Evolutionary conservation across 2,888 invertebrate genomes (phyloP), one percentile per base, ranked within the genome.

Genomic region (Helicoverpa assulta): DNA sequence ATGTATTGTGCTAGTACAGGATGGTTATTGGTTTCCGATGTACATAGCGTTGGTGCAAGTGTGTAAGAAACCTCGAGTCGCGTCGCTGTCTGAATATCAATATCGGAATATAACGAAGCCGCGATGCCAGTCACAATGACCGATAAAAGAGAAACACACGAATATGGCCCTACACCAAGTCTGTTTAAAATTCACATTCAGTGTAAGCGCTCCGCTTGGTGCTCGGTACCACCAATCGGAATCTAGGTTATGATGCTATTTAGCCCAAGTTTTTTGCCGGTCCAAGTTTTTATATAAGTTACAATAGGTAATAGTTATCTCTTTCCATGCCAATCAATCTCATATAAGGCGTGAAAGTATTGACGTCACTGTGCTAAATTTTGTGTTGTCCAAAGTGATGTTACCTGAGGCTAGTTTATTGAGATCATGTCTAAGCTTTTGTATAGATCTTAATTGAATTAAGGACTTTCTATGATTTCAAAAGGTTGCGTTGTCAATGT

Each of bases 181-280:
- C 88, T 88, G 89, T 90, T 94, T 95, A 94, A 93, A 94, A 95
- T 93, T 93, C 93, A 95, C 92, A 93, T 93, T 94, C 91, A 90
- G 89, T 84, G 88, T 85, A 85, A 83, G 83, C 88, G 86, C 76
- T 82, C 85, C 82, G 85, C 85, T 89, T 84, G 90, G 88, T 90
- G 89, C 89, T 88, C 86, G 86, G 83, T 89, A 86, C 91, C 89
- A 91, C 91, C 90, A 86, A 90, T 87, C 88, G 93, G 94, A 93
- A 95, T 95, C 92, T 95, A 94, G 95, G 95, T 95, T 95, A 95
- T 93, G 92, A 95, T 94, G 94, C 92, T 95, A 95, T 92, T 94
- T 93, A 91, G 94, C 89, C 87, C 89, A 84, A 89, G 88, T 92
- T 95, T 94, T 95, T 94, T 94, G 92, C 91, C 82, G 87, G 90